A percentile compares a stretch with the other conserved stretches of the same genome.
Conservation (phyloP, 2,888 invertebrate genomes). For the Trilocha varians region DNA sequence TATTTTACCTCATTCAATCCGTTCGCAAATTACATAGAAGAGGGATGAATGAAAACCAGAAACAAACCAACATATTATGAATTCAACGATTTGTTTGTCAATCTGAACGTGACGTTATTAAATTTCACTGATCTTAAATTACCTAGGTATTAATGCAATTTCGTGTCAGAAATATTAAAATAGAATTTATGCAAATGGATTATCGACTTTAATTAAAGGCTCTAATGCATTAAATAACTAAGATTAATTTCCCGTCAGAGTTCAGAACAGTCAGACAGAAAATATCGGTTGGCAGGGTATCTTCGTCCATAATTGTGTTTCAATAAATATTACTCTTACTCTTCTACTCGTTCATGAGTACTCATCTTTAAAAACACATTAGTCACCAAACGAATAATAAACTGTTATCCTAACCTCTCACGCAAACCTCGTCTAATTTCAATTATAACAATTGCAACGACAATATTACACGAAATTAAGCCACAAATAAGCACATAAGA, state of each 20-base stretch:
- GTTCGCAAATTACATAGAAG: conserved; percentile 34
- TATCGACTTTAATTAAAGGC: not conserved
- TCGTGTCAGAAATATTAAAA: too few relatives aligned
- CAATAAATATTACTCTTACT: too few relatives aligned
- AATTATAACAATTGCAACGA: conserved; percentile 1
- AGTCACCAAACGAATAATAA: too few relatives aligned
- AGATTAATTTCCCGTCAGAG: too few relatives aligned
- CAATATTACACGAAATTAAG: conserved; percentile 3
- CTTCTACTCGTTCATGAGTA: too few relatives aligned
- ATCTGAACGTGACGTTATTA: conserved; percentile 7
- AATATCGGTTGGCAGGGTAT: too few relatives aligned
- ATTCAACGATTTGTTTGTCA: conserved; percentile 30
- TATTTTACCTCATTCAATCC: conserved; percentile 52
- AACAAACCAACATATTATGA: conserved; percentile 32
- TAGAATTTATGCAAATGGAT: not conserved
- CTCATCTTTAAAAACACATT: too few relatives aligned
- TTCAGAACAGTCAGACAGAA: too few relatives aligned
- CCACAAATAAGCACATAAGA: conserved; percentile 3
- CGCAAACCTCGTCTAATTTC: not conserved
- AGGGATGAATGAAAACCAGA: conserved; percentile 41
- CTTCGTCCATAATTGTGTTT: too few relatives aligned
- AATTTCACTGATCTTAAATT: not conserved
- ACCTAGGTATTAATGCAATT: too few relatives aligned
- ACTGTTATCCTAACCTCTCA: not conserved
- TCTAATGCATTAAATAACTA: too few relatives aligned